Base-by-base conservation (phyloP, 1,140 invertebrate species). In the Drosophila equinoxialis region DNA sequence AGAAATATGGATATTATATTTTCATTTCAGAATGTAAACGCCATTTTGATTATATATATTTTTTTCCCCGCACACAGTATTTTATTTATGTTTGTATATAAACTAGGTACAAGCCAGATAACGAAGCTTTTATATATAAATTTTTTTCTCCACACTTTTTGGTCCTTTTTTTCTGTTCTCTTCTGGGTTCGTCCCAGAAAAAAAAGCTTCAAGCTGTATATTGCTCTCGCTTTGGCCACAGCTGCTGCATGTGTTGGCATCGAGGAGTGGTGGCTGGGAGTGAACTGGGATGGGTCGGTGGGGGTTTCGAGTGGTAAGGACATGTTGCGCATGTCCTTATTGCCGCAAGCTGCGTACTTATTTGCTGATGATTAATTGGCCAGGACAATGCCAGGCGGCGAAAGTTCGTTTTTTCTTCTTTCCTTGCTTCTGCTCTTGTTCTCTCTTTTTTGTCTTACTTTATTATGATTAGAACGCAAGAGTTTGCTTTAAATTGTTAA, bases 321-420 rank as follows among this genome's bases (percentile, higher is more conserved):
- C 84, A 59, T 87, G 83, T 87, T 87, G 83, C 83, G 83, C 83
- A 87, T 87, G 83, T 87, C 79, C 83, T 87, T 74, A 59, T 59
- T 68, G 45, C 73, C 78, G 70, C 83, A 76, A 67, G 70, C 77
- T 79, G 63, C 68, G 70, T 76, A 71, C 76, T 87, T 87, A 83
- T 62, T 55, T 64, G 26, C 37, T 57, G 48, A 68, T 86, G 83
- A 86, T 86, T 82, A 79, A 86, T 87, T 74, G 65, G 70, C 54
- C 57, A 57, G 63, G 67, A 74, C 60, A 58, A 35, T 20, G 48
- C 51, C 54, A 51, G 64, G 66, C 57, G 70, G 79, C 68, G 82
- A 85, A 87, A 85, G 82, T 85, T 81, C 45, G 45, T 58, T 58
- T 58, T 55, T 35, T 72, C 79, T 68, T 64, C 58, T 61, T 68